Percentiles rank a stretch among this genome's conserved stretches.
Conservation (phyloP, 2,888 invertebrate species). For the Nymphalis urticae region DNA sequence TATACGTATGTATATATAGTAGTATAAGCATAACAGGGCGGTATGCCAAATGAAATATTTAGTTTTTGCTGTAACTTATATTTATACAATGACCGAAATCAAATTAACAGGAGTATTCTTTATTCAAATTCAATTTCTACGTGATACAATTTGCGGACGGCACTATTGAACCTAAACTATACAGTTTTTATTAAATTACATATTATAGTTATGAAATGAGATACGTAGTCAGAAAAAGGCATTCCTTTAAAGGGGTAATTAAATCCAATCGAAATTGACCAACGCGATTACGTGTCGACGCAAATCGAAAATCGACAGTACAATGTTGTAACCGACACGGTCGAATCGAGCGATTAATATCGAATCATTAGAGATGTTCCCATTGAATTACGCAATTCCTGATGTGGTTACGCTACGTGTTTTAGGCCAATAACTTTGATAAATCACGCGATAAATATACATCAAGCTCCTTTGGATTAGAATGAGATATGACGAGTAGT, state of each 20-base stretch:
- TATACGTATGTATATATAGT: no score
- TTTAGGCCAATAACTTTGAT: background rate
- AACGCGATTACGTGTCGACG: slow-evolving; percentile 46
- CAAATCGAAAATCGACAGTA: slow-evolving; percentile 47
- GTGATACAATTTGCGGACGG: background rate
- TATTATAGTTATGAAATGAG: slow-evolving; percentile 11
- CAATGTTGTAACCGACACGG: slow-evolving; percentile 41
- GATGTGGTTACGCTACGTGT: slow-evolving; percentile 9
- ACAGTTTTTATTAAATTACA: slow-evolving; percentile 6
- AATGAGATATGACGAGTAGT: no score
- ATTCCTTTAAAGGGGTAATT: slow-evolving; percentile 18
- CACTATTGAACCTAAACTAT: background rate
- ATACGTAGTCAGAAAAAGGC: slow-evolving; percentile 2
- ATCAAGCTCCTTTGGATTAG: no score
- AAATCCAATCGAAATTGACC: slow-evolving; percentile 41
- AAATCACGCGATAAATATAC: no score
- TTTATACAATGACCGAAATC: no score
- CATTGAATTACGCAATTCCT: slow-evolving; percentile 25
- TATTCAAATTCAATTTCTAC: background rate
- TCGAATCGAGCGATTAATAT: slow-evolving; percentile 28
- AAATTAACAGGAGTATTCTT: no score
- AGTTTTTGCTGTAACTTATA: no score
- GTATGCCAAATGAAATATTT: no score
- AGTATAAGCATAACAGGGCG: no score
- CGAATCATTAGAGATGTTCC: slow-evolving; percentile 28